A percentile compares a stretch with the other conserved stretches of the same genome.
phyloP scores from a whole-genome alignment of 2,797 vertebrate genomes.

The Siniperca undulata region DNA sequence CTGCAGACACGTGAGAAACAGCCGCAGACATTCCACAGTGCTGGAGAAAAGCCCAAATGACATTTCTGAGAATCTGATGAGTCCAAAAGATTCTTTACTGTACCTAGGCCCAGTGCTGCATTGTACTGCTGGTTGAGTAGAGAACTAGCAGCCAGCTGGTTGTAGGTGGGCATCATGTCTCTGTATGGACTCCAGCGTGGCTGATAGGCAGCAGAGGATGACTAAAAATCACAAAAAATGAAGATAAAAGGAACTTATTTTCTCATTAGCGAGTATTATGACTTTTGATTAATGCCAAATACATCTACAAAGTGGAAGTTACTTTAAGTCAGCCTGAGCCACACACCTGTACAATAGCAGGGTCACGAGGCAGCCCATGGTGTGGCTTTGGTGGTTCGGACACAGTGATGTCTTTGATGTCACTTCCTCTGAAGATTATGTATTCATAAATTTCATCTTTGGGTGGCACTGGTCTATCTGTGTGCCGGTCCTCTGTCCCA shows the following conservation, averaged over 20 bases:
- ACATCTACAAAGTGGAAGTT: background rate
- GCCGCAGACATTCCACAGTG: background rate
- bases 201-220: conserved; percentile 87
- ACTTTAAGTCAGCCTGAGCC: background rate
- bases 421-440: conserved; percentile 97
- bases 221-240: conserved; percentile 55
- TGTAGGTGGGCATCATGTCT: conserved; percentile 90
- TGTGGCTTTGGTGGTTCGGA: conserved; percentile 95
- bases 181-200: conserved; percentile 95
- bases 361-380: conserved; percentile 93
- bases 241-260: background rate
- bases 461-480: conserved; percentile 92
- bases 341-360: conserved; percentile 95
- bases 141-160: conserved; percentile 93
- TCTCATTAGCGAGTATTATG: background rate
- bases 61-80: background rate
- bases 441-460: conserved; percentile 97
- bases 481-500: conserved; percentile 95
- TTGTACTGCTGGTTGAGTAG: conserved; percentile 96
- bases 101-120: conserved; percentile 93
- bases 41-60: background rate
- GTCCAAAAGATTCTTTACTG: conserved; percentile 55
- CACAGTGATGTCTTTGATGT: conserved; percentile 98
- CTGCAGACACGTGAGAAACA: background rate
- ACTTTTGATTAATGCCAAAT: background rate